Base-by-base conservation (phyloP, 2,888 invertebrate species). In the Lepetodrilus schrolli region DNA sequence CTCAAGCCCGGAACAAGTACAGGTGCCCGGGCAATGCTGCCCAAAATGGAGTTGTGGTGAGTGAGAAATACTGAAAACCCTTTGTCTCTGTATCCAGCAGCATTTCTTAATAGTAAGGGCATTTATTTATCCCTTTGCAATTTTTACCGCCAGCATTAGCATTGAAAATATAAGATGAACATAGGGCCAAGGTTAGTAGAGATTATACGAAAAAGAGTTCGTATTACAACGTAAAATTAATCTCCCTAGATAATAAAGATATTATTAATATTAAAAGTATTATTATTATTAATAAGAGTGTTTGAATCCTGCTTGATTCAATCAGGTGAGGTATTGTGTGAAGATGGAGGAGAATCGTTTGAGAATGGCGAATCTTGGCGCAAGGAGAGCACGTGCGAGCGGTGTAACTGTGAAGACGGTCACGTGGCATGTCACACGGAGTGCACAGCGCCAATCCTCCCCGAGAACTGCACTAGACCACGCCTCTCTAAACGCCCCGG, bases 401-500 rank as follows among this genome's bases (percentile, higher is more conserved):
- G 73, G 36, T 82, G 82, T 70, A 76, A 74, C 68, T 82, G 82
- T 37, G 51, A 70, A 10, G 74, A 73, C 43, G 80, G 82, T 37
- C 50, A 72, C 17, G 81, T 80, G 43, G 74, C 75, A 43, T 82
- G 82, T 26, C 30, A 58, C 0, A 69, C 70, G 36, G 70, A 76
- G 20, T 82, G 82, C 69, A 50, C 73, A 23, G 74, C 72, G 36
- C 48, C 70, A 0, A 70, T 34, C 43, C 49, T 34, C 23, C 77
- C 77, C 7, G 72, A 73, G 4, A 73, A 73, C 23, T 82, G 82
- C 49, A 26, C 73, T n/a, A 58, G 77, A 34, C 76, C 78, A 17
- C 50, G 49, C 8, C 13, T 66, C 7, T 51, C 37, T 20, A 66
- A 20, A 1, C 48, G 43, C 2, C 34, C 37, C 1, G 20, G 30